phyloP scores from a whole-genome alignment of 2,113 vertebrate species.

The Gadus chalcogrammus region DNA sequence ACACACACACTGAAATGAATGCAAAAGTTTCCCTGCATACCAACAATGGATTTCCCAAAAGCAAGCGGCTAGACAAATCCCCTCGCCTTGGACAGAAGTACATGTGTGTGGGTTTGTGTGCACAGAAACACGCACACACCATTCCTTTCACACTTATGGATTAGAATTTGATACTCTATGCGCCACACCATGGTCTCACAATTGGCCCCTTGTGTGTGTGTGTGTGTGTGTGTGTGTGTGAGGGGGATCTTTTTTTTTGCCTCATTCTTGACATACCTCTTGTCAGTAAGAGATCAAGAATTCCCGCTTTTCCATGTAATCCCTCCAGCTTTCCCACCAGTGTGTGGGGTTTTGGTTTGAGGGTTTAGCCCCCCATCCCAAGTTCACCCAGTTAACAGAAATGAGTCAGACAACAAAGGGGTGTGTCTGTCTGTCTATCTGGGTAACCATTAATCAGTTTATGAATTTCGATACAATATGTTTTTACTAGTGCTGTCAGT shows the following conservation, averaged over 20 bases:
- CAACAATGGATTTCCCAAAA: too few species aligned
- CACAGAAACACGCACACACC: background rate
- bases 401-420: background rate
- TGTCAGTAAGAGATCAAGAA: slow-evolving; percentile 58
- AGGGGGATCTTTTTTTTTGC: slow-evolving; percentile 38
- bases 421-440: slow-evolving; percentile 4
- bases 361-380: background rate
- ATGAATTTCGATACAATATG: too few species aligned
- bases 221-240: background rate
- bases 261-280: slow-evolving; percentile 67
- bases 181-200: background rate
- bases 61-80: too few species aligned
- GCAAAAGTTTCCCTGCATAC: too few species aligned
- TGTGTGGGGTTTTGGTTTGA: slow-evolving; percentile 4
- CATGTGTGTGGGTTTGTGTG: slow-evolving; percentile 28
- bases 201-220: background rate
- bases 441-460: too few species aligned
- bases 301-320: slow-evolving; percentile 55
- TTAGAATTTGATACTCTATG: background rate
- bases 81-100: background rate
- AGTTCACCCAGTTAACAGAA: too few species aligned
- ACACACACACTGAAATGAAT: too few species aligned
- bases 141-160: background rate
- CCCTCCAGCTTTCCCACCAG: slow-evolving; percentile 39
- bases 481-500: too few species aligned